Evolutionary conservation across 2,888 invertebrate species (phyloP), one percentile per base, ranked within the genome.

Genomic region (Hypomecis punctinalis): DNA sequence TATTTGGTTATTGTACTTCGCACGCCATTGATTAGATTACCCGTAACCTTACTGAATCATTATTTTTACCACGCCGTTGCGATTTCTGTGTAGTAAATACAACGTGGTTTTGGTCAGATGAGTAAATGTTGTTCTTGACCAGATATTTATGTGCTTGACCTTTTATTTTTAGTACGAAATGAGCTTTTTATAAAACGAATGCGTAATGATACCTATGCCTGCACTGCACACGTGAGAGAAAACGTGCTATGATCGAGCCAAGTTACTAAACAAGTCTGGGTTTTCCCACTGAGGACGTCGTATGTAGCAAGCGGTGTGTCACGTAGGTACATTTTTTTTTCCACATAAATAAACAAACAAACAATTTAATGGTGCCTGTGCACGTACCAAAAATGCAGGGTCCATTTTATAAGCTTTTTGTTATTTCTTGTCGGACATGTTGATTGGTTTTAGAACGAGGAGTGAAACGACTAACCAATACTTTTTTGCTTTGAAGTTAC

Each of bases 281-380:
- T 71, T 71, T 71, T 67, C 65, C 71, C 68, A 47, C 51, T 61
- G 67, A 66, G 62, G 47, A 60, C 60, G 66, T 67, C 55, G 63
- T 51, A 52, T 57, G 42, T 8, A 39, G 35, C 58, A 61, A 47
- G 43, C 10, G 11, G 33, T 53, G 61, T 51, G 52, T 60, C 60
- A 55, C 40, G 33, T 33, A 33, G 49, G 42, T 48, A 54, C 51
- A 13, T 46, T 33, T 10, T 35, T 8, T 48, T 33, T 48, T 23
- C 33, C 33, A 35, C 36, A 45, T 46, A 5, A 55, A 39, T 56
- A 54, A 49, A 61, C 48, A 54, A 42, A 42, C 36, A 13, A 35
- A 48, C 42, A 11, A 33, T 48, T 42, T 42, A 48, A 37, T 54
- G 7, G 40, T 48, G 6, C 39, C 42, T 48, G 36, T 23, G 39